Evolutionary conservation across 1,140 invertebrate genomes (phyloP), one percentile per base, ranked within the genome.

Genomic region (Drosophila orena): DNA sequence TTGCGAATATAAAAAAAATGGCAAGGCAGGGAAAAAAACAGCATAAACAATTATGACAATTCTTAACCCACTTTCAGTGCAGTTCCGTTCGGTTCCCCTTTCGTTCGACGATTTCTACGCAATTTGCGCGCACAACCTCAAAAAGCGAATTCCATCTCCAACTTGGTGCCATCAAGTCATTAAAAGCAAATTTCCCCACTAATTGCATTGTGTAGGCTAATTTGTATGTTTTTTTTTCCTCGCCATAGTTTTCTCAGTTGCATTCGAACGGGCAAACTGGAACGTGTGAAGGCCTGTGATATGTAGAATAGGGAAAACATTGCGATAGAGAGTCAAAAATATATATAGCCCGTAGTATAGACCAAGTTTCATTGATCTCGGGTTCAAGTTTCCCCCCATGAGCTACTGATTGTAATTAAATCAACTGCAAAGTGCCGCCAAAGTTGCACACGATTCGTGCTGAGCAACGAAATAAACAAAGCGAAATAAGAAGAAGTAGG

Each of bases 191-290:
- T 84, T 86, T 72, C 64, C 77, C 53, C 35, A 55, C 78, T 86
- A 86, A 88, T 88, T 88, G 83, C 81, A 86, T 70, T 70, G 64
- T 79, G 60, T 76, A 86, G 79, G 84, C 83, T 86, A 88, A 88
- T 88, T 88, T 76, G 50, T n/a, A 22, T 60, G 4, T 11, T 24
- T 11, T 64, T 62, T n/a, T 37, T 44, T 46, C n/a, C 34, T 3
- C 2, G 0, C 2, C 30, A 37, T 68, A 46, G 40, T 52, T 50
- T 80, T 81, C 62, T 52, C 68, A 58, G 69, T 78, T 70, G 75
- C 83, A 76, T 54, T 85, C 74, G 44, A 56, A 38, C 46, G 37
- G 12, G 44, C 47, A 77, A 73, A 77, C 62, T 64, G 59, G 52
- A 43, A 69, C 64, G 65, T 49, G 42, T 55, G 58, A 60, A 72